Evolutionary conservation across 1,140 invertebrate genomes (phyloP).

Genomic region (Zophobas morio): DNA sequence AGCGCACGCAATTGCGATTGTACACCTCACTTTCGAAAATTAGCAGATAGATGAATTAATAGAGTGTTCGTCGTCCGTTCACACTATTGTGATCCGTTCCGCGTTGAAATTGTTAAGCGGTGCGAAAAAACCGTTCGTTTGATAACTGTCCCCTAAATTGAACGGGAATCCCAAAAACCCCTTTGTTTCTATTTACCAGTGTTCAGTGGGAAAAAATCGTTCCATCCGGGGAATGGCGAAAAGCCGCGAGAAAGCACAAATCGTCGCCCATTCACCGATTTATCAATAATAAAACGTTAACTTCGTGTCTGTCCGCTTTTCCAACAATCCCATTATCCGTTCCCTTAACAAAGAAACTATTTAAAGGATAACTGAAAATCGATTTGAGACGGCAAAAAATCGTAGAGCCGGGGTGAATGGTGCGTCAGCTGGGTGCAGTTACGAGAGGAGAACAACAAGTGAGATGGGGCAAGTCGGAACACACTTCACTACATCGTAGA

Average conservation of each 20-base stretch:
- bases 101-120: not conserved
- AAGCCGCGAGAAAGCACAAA: slow-evolving; percentile 21
- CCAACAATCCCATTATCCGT: slow-evolving; percentile 37
- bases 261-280: slow-evolving; percentile 30
- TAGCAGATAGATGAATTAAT: not conserved
- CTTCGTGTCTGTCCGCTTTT: slow-evolving; percentile 26
- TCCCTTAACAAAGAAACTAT: slow-evolving; percentile 53
- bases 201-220: not conserved
- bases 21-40: too few relatives aligned
- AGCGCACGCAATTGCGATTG: not conserved
- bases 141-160: slow-evolving; percentile 5
- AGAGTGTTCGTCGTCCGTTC: slow-evolving; percentile 4
- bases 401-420: slow-evolving; percentile 41
- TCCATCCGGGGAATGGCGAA: not conserved
- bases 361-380: slow-evolving; percentile 53
- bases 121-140: slow-evolving; percentile 13
- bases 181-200: slow-evolving; percentile 4
- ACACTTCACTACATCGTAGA: slow-evolving; percentile 40
- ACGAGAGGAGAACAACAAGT: slow-evolving; percentile 31
- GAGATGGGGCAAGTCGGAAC: slow-evolving; percentile 41
- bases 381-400: slow-evolving; percentile 49
- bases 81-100: not conserved
- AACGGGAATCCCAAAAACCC: not conserved
- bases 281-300: slow-evolving; percentile 41
- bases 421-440: slow-evolving; percentile 43